phyloP scores from a whole-genome alignment of 1,140 invertebrate genomes.

The Solenopsis invicta region DNA sequence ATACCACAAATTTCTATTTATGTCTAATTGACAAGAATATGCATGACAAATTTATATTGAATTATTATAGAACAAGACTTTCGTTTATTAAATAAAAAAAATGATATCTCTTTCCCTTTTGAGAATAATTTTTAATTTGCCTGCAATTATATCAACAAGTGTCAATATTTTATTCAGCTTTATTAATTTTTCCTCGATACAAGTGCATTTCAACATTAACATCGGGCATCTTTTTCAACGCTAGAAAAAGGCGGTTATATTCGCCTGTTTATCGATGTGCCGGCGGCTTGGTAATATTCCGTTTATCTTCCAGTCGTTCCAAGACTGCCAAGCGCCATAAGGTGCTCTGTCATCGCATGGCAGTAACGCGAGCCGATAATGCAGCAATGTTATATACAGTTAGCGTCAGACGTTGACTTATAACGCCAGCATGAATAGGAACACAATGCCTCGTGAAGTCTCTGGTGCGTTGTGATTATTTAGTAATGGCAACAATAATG shows the following conservation, averaged over 20 bases:
- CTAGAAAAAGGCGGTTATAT: neutral
- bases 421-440: constrained; percentile 33
- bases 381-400: constrained; percentile 56
- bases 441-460: neutral
- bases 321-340: constrained; percentile 39
- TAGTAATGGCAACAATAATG: constrained; percentile 45
- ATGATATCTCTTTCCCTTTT: neutral
- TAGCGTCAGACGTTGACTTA: constrained; percentile 51
- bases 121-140: neutral
- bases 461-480: constrained; percentile 45
- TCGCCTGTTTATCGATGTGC: neutral
- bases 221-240: neutral
- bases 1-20: neutral
- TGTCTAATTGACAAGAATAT: neutral
- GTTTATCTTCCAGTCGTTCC: constrained; percentile 44
- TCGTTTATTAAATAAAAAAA: neutral
- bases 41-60: neutral
- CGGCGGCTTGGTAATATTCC: neutral
- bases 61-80: neutral
- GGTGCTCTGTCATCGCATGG: constrained; percentile 41
- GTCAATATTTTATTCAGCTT: neutral
- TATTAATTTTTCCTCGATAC: neutral
- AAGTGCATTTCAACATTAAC: neutral
- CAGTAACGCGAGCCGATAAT: constrained; percentile 57
- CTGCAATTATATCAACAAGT: neutral